Evolutionary conservation across 2,113 vertebrate genomes (phyloP).

Genomic region (Colaptes auratus): DNA sequence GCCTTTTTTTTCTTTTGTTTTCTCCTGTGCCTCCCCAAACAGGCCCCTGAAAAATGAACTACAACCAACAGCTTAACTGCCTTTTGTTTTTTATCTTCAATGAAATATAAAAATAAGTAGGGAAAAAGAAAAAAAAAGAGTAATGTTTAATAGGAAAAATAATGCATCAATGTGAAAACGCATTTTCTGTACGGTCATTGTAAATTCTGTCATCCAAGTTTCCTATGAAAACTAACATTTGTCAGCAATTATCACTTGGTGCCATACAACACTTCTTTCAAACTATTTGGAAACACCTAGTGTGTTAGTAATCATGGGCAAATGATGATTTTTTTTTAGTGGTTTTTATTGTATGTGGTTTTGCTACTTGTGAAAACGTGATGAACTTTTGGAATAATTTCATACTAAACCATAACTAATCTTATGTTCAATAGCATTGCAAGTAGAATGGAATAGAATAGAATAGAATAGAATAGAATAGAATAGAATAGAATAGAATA

Average conservation of each 20-base stretch:
- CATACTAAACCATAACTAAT: not conserved
- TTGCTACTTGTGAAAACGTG: not conserved
- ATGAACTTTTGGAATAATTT: constrained; percentile 24
- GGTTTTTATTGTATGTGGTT: not conserved
- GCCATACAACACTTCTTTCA: not conserved
- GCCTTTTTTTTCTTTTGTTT: not conserved
- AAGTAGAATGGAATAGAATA: too few relatives aligned
- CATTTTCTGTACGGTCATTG: not conserved
- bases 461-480: too few relatives aligned
- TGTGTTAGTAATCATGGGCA: constrained; percentile 8
- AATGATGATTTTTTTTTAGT: constrained; percentile 16
- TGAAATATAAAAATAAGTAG: not conserved
- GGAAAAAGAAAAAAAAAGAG: not conserved
- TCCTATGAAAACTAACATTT: constrained; percentile 7
- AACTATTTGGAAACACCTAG: constrained; percentile 31
- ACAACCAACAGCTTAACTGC: not conserved
- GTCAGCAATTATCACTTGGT: constrained; percentile 11
- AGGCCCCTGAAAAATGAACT: not conserved
- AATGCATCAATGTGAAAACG: not conserved
- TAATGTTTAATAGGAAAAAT: not conserved
- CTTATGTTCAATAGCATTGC: constrained; percentile 14
- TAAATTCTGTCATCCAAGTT: not conserved
- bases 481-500: too few relatives aligned
- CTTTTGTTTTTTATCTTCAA: not conserved
- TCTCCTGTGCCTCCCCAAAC: not conserved